phyloP scores from a whole-genome alignment of 1,140 invertebrate genomes.

The Mya arenaria region DNA sequence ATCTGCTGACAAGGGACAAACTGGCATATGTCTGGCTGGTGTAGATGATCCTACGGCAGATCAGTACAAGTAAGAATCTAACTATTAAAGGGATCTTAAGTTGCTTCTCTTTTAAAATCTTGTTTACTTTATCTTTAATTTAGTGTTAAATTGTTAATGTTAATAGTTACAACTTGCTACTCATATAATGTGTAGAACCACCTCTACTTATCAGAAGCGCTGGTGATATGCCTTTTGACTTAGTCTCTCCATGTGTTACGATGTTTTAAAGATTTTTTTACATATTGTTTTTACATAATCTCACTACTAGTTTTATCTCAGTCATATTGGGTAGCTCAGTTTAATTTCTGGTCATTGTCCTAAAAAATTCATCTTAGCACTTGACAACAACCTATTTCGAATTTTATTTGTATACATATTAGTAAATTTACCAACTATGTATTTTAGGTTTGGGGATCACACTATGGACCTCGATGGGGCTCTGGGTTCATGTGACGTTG shows the following conservation, averaged over 20 bases:
- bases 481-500: slow-evolving; percentile 65
- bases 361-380: slow-evolving; percentile 71
- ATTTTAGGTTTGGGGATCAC: slow-evolving; percentile 71
- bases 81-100: too few species aligned
- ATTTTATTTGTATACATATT: too few species aligned
- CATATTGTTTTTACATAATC: slow-evolving; percentile 63
- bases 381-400: too few species aligned
- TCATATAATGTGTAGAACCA: too few species aligned
- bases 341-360: slow-evolving; percentile 66
- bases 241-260: too few species aligned
- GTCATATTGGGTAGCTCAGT: slow-evolving; percentile 73
- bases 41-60: slow-evolving; percentile 74
- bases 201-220: too few species aligned
- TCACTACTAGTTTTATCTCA: slow-evolving; percentile 74
- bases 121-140: too few species aligned
- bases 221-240: too few species aligned
- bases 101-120: too few species aligned
- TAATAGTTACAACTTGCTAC: too few species aligned
- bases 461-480: slow-evolving; percentile 71
- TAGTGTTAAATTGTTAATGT: too few species aligned
- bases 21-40: slow-evolving; percentile 73
- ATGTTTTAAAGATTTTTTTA: slow-evolving; percentile 74
- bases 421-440: too few species aligned
- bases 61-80: slow-evolving; percentile 65
- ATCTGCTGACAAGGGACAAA: slow-evolving; percentile 15